Base-by-base conservation (phyloP, 2,888 invertebrate genomes). In the Maniola hyperantus region DNA sequence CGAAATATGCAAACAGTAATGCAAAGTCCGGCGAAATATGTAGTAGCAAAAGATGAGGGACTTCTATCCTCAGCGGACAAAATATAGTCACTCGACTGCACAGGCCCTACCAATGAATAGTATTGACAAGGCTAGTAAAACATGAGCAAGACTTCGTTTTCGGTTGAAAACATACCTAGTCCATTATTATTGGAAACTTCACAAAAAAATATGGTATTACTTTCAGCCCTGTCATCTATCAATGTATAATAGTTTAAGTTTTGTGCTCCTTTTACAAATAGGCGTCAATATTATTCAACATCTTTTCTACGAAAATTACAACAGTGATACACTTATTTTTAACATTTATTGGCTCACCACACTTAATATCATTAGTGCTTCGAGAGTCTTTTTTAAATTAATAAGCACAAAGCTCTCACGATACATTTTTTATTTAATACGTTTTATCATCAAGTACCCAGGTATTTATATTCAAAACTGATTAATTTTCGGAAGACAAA, bases 281-380 rank as follows among this genome's bases (percentile, higher is more conserved):
- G 51, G 13, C 39, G 11, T 57, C 54, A 55, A 54, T 42, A 55
- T 57, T 7, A 42, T 57, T 80, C 77, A 71, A 78, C 78, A 77
- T 76, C 68, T 73, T 65, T 50, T 20, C 63, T 66, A 64, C 26
- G 46, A 66, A 57, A 42, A 64, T 34, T 64, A 69, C 64, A 66
- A 62, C 67, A 67, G 58, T 62, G 48, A 62, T 64, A 64, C 50
- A 57, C 64, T 55, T 57, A 66, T 33, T 51, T 51, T 46, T 60
- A 54, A 46, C n/a, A 60, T 60, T 65, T 74, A 64, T 76, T 67
- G 70, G 58, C 62, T 65, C 66, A 65, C 48, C 64, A 74, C 62
- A 74, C 73, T 71, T 68, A 73, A 72, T 72, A 74, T 71, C 65
- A 74, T 77, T 77, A 77, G 76, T 77, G 78, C 82, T 84, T 86